Percentiles rank a stretch among this genome's conserved stretches.
Conservation (phyloP, 2,888 invertebrate genomes). For the Cantharis rufa region DNA sequence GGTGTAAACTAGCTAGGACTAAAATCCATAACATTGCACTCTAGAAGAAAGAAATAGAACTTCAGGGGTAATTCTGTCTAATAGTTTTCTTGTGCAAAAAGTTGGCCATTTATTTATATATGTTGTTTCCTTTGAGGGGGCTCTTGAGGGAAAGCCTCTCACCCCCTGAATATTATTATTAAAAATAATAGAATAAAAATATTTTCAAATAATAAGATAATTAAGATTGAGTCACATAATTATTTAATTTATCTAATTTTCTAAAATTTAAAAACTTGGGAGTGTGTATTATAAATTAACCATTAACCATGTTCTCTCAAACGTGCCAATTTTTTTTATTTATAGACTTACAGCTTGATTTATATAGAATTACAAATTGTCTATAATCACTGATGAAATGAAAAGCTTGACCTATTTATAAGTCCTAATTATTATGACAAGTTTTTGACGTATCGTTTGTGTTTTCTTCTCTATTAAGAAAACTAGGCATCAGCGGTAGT, state of each 20-base stretch:
- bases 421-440: not conserved
- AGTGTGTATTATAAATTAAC: not conserved
- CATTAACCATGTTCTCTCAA: not conserved
- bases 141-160: too few species aligned
- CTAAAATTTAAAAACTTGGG: not conserved
- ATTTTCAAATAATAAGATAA: too few species aligned
- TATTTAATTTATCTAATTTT: not conserved
- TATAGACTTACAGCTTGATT: not conserved
- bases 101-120: too few species aligned
- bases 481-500: not conserved
- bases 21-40: too few species aligned
- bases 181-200: too few species aligned
- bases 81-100: too few species aligned
- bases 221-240: not conserved
- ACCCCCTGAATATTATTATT: too few species aligned
- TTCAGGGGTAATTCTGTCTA: too few species aligned
- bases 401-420: not conserved
- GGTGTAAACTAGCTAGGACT: too few species aligned
- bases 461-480: not conserved
- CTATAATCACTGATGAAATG: not conserved
- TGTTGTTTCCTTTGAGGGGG: too few species aligned
- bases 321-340: not conserved
- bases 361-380: not conserved
- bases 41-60: too few species aligned
- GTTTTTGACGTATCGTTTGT: not conserved